Percentiles rank a stretch among this genome's conserved stretches.
Evolutionary conservation across 2,113 vertebrate species (phyloP).

Genomic region (Danio rerio): DNA sequence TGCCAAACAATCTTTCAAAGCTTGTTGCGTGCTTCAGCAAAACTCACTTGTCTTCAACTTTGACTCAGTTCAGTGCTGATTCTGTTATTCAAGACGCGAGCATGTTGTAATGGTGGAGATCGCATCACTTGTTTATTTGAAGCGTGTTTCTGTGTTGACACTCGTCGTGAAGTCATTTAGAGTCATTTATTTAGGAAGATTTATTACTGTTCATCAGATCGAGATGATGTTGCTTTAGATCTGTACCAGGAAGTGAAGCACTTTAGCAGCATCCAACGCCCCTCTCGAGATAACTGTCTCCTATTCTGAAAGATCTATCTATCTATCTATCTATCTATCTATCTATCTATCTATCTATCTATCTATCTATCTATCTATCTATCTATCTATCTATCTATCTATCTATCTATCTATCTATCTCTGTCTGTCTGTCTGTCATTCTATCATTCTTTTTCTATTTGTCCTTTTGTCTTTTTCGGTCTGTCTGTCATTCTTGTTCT

Average conservation of each 20-base stretch:
- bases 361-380: no score
- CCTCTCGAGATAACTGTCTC: not conserved
- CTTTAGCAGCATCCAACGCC: conserved; percentile 6
- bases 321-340: no score
- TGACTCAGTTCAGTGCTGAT: not conserved
- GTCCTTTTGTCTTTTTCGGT: not conserved
- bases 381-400: not conserved
- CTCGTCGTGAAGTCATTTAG: not conserved
- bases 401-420: no score
- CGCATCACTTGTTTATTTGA: conserved; percentile 19
- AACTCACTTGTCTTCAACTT: not conserved
- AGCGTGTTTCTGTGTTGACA: not conserved
- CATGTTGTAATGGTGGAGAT: not conserved
- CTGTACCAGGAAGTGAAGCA: conserved; percentile 10
- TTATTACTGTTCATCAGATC: not conserved
- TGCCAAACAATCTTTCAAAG: no score
- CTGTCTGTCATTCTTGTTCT: not conserved
- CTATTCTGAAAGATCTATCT: not conserved
- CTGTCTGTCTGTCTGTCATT: no score
- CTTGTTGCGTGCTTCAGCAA: not conserved
- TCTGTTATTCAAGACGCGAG: not conserved
- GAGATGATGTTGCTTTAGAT: conserved; percentile 11
- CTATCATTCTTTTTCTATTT: not conserved
- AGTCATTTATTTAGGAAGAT: not conserved
- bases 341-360: not conserved